Evolutionary conservation across 2,113 vertebrate genomes (phyloP).

Genomic region (Acrocephalus kingi): DNA sequence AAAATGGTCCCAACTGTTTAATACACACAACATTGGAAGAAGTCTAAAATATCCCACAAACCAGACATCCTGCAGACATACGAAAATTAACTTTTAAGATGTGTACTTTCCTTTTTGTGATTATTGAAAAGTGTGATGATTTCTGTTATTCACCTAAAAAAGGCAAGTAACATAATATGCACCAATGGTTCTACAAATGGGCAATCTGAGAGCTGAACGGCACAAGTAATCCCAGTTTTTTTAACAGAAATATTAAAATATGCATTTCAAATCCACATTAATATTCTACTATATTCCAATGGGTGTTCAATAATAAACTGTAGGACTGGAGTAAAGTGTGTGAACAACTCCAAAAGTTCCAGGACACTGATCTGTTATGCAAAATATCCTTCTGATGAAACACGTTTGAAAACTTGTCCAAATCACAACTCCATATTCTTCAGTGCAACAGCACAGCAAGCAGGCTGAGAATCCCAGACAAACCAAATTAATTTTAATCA

Average conservation of each 20-base stretch:
- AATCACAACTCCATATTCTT: neutral
- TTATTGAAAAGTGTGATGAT: neutral
- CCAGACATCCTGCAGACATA: neutral
- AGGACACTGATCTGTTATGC: rapidly evolving
- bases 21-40: neutral
- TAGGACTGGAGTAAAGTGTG: neutral
- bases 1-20: neutral
- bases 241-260: neutral
- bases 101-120: neutral
- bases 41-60: neutral
- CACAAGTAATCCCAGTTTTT: neutral
- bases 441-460: neutral
- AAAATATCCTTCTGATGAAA: neutral
- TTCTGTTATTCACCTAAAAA: neutral
- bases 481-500: neutral
- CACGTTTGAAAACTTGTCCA: neutral
- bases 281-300: neutral
- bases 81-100: neutral
- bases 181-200: neutral
- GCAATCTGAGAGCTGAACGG: neutral
- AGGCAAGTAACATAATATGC: neutral
- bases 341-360: neutral
- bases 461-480: neutral
- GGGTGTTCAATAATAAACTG: neutral
- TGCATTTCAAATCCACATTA: neutral